Evolutionary conservation across 2,797 vertebrate genomes (phyloP).

Genomic region (Botia almorhae): DNA sequence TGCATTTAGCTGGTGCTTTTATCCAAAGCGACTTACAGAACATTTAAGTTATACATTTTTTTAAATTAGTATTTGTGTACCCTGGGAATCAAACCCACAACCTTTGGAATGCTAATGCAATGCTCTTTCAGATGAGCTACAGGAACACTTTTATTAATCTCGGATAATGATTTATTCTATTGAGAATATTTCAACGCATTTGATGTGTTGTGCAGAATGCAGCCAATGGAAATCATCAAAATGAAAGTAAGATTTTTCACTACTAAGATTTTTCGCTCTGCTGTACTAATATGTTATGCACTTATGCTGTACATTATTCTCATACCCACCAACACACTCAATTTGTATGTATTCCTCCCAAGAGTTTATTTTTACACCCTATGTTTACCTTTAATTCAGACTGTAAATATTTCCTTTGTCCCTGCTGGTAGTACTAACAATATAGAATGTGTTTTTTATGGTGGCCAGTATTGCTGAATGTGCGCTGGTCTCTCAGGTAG

Average conservation of each 20-base stretch:
- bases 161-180: no score
- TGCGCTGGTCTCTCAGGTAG: constrained; percentile 34
- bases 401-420: constrained; percentile 34
- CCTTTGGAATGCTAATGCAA: no score
- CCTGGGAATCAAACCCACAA: no score
- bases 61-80: no score
- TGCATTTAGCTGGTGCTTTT: no score
- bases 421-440: constrained; percentile 28
- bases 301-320: not conserved
- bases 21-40: no score
- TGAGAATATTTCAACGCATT: no score
- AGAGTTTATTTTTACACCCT: constrained; percentile 10
- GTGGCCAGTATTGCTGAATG: constrained; percentile 44
- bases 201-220: no score
- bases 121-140: no score
- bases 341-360: constrained; percentile 12
- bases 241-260: not conserved
- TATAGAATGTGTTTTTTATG: constrained; percentile 39
- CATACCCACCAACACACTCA: not conserved
- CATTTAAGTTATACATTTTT: no score
- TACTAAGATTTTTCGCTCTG: not conserved
- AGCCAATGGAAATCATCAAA: not conserved
- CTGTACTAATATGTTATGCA: not conserved
- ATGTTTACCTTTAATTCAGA: constrained; percentile 35
- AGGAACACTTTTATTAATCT: no score